Percentiles rank a stretch among this genome's conserved stretches.
Evolutionary conservation across 2,888 invertebrate genomes (phyloP).

Genomic region (Parnassius mnemosyne): DNA sequence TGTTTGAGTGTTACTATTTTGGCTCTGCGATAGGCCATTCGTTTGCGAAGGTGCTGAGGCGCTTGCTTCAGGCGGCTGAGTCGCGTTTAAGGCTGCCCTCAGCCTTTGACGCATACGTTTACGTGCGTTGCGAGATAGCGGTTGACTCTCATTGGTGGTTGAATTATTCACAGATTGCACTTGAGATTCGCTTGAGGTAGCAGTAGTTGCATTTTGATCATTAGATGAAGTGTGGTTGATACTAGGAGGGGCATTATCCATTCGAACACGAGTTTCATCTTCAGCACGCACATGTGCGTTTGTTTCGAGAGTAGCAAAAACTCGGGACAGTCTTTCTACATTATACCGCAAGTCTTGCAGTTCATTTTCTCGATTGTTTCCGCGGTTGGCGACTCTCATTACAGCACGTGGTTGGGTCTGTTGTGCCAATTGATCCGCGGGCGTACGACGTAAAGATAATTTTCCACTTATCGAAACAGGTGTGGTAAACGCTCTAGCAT

Average conservation of each 20-base stretch:
- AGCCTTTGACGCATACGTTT: constrained; percentile 61
- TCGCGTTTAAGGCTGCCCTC: constrained; percentile 51
- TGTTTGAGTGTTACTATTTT: constrained; percentile 35
- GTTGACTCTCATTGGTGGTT: constrained; percentile 9
- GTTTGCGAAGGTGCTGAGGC: constrained; percentile 19
- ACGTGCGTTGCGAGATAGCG: constrained; percentile 60
- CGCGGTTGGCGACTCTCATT: constrained; percentile 65
- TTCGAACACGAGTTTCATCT: constrained; percentile 46
- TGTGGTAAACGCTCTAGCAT: constrained; percentile 58
- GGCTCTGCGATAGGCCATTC: constrained; percentile 28
- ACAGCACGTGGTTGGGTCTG: constrained; percentile 65
- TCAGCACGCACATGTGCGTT: constrained; percentile 53
- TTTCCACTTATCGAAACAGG: constrained; percentile 56
- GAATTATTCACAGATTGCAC: background rate
- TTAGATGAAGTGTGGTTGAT: constrained; percentile 1
- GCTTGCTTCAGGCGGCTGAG: constrained; percentile 32
- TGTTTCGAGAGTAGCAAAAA: constrained; percentile 61
- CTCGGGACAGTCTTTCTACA: constrained; percentile 58
- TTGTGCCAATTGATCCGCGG: constrained; percentile 49
- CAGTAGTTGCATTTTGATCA: background rate
- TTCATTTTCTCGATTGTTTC: constrained; percentile 53
- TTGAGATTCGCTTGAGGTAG: constrained; percentile 2
- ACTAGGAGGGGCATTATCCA: constrained; percentile 37
- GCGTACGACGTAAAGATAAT: constrained; percentile 59
- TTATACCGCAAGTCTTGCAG: constrained; percentile 62